These are phyloP conservation scores for Homarus gammarus DNA, from an alignment of 2,888 invertebrate genomes.

Conservation along the genomic window DNA sequence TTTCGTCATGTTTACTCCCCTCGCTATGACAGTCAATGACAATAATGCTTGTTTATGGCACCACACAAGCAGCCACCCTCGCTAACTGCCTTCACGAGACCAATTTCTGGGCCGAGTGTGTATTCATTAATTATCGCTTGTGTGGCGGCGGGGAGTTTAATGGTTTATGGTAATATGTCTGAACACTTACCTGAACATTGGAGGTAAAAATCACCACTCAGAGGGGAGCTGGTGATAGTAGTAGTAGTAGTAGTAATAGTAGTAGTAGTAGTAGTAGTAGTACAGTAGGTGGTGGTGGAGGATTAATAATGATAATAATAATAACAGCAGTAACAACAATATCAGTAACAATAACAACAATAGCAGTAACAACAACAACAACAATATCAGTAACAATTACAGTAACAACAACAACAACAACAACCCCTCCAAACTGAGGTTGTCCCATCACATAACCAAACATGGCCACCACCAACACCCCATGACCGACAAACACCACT, in stretches of 20 bases:
- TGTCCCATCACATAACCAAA: too few relatives aligned
- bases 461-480: too few relatives aligned
- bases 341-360: too few relatives aligned
- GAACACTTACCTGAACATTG: too few relatives aligned
- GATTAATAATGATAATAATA: neutral
- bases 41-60: slow-evolving; percentile 32
- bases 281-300: too few relatives aligned
- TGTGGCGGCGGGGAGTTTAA: neutral
- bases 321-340: too few relatives aligned
- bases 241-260: neutral
- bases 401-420: too few relatives aligned
- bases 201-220: neutral
- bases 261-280: neutral
- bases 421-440: too few relatives aligned
- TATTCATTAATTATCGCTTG: slow-evolving; percentile 21
- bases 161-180: slow-evolving; percentile 2
- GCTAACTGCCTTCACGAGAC: slow-evolving; percentile 3
- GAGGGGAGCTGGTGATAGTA: too few relatives aligned
- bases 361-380: too few relatives aligned
- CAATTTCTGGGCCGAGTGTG: slow-evolving; percentile 17
- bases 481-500: too few relatives aligned
- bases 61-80: neutral
- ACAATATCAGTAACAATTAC: too few relatives aligned
- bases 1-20: slow-evolving; percentile 6
- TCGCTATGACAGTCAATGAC: slow-evolving; percentile 21